These are phyloP conservation scores for Phrixothrix hirtus DNA, from an alignment of 2,888 invertebrate species.

Conservation along the genomic window DNA sequence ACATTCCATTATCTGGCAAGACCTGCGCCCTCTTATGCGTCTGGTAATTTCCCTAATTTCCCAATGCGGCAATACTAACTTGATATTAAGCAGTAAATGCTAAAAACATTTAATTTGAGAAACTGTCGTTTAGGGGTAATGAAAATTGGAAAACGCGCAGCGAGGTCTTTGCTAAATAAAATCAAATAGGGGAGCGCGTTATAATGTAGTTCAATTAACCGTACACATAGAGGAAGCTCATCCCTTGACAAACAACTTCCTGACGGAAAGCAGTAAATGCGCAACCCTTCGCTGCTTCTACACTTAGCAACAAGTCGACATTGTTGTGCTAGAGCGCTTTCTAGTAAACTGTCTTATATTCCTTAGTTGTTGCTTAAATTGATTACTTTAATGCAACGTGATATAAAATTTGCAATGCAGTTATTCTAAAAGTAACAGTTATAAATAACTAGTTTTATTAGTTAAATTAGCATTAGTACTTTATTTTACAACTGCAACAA, in stretches of 20 bases:
- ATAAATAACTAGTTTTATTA: too few species aligned
- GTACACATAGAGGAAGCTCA: conserved; percentile 11
- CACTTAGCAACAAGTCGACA: conserved; percentile 10
- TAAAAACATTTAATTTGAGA: conserved; percentile 18
- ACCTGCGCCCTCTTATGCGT: conserved; percentile 24
- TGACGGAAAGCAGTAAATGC: conserved; percentile 7
- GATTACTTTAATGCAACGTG: too few species aligned
- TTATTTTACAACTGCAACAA: too few species aligned
- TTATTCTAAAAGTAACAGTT: too few species aligned
- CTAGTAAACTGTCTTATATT: too few species aligned
- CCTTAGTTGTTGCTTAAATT: too few species aligned
- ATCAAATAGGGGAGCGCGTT: conserved; percentile 2
- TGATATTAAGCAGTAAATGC: conserved; percentile 22
- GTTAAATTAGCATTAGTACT: too few species aligned
- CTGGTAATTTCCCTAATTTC: conserved; percentile 30
- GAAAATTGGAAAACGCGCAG: conserved; percentile 9
- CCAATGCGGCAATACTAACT: conserved; percentile 28
- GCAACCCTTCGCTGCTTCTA: conserved; percentile 2
- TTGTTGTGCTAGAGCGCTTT: too few species aligned
- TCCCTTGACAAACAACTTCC: conserved; percentile 15
- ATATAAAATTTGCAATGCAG: too few species aligned
- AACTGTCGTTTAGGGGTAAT: conserved; percentile 17
- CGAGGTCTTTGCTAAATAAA: neutral
- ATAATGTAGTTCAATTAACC: conserved; percentile 14
- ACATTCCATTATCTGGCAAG: conserved; percentile 39